Percentiles rank a stretch among this genome's conserved stretches.
Evolutionary conservation across 2,888 invertebrate genomes (phyloP).

Genomic region (Epinotia nisella): DNA sequence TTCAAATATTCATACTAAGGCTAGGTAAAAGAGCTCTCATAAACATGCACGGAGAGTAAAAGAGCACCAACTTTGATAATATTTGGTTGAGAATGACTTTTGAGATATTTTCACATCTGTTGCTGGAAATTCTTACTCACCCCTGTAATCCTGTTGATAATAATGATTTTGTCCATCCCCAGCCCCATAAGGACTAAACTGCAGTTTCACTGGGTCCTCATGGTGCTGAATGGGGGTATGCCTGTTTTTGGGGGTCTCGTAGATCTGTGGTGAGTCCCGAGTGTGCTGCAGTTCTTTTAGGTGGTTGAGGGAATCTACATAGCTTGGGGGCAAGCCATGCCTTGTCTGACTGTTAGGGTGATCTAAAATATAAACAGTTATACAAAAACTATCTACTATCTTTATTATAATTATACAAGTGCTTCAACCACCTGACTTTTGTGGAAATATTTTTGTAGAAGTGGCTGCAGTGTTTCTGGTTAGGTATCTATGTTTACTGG

Average conservation of each 20-base stretch:
- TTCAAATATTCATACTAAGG: too few relatives aligned
- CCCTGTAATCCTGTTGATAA: constrained; percentile 72
- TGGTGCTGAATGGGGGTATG: constrained; percentile 57
- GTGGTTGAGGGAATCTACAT: constrained; percentile 75
- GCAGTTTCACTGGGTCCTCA: constrained; percentile 67
- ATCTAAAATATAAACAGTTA: constrained; percentile 51
- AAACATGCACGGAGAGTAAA: too few relatives aligned
- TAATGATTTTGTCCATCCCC: constrained; percentile 79
- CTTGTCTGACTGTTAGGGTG: constrained; percentile 56
- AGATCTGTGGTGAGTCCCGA: constrained; percentile 68
- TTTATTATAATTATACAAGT: too few relatives aligned
- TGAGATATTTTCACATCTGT: too few relatives aligned
- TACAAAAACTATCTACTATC: not conserved
- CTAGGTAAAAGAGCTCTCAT: too few relatives aligned
- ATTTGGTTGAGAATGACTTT: too few relatives aligned
- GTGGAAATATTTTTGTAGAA: too few relatives aligned
- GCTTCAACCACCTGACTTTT: too few relatives aligned
- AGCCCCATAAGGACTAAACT: constrained; percentile 72
- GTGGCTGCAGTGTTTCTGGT: too few relatives aligned
- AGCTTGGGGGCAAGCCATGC: constrained; percentile 72
- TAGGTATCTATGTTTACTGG: too few relatives aligned
- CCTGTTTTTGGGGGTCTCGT: constrained; percentile 74
- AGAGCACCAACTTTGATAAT: too few relatives aligned
- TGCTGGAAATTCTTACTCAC: constrained; percentile 49
- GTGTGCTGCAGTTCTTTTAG: constrained; percentile 69